phyloP scores from a whole-genome alignment of 2,113 vertebrate genomes.

The Gymnocephalus cernua region DNA sequence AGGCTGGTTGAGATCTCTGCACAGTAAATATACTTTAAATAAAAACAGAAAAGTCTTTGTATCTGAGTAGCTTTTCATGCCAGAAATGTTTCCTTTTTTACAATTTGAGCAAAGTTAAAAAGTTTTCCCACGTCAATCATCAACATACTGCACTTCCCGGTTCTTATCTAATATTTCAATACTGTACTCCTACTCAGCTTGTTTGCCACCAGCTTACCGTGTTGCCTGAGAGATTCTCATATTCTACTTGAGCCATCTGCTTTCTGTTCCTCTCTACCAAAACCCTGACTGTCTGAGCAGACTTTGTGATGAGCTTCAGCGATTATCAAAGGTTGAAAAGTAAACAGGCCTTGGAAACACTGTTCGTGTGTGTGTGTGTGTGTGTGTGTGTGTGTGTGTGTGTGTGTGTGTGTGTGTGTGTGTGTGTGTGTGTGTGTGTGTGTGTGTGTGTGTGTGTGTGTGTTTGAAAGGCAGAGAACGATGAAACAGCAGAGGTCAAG shows the following conservation, averaged over 20 bases:
- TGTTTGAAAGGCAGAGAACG: constrained; percentile 1
- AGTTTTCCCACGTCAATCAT: not conserved
- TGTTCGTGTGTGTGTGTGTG: not conserved
- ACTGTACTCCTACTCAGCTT: constrained; percentile 5
- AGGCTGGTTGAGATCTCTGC: not conserved
- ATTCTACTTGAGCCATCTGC: constrained; percentile 45
- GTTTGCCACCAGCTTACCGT: constrained; percentile 13
- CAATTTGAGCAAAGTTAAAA: not conserved
- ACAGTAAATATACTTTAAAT: not conserved
- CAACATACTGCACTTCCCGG: not conserved
- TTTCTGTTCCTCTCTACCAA: constrained; percentile 27
- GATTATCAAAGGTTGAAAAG: constrained; percentile 43
- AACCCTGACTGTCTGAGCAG: constrained; percentile 37
- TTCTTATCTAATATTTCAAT: not conserved
- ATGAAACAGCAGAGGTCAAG: constrained; percentile 39
- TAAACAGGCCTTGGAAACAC: constrained; percentile 1
- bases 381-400: not conserved
- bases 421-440: not conserved
- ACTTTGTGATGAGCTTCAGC: constrained; percentile 9
- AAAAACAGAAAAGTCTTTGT: not conserved
- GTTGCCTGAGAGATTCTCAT: constrained; percentile 22
- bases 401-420: not conserved
- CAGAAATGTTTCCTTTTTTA: not conserved
- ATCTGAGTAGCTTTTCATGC: not conserved
- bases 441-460: not conserved